Base-by-base conservation (phyloP, 2,797 vertebrate species). In the Galagoides demidoff region DNA sequence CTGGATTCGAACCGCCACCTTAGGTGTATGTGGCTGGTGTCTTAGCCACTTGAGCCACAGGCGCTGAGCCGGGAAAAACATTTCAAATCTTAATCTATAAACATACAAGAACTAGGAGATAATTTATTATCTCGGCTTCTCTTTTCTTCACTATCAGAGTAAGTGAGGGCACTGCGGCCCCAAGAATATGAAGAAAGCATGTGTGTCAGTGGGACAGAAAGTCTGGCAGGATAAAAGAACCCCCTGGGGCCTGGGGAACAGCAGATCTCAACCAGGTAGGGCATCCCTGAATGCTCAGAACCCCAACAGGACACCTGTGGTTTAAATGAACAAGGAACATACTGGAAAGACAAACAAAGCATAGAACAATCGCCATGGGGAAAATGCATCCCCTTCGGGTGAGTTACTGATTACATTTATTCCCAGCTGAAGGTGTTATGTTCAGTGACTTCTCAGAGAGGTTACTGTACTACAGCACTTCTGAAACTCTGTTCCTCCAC, bases 71-170 rank as follows among this genome's bases (percentile, higher is more conserved):
- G 45, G 70, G 70, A 84, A 95, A 95, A 91, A 59, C 70, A 70
- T 73, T 78, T 96, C 59, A 93, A 94, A 78, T 37, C 73, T 96
- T 68, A 55, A 37, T 90, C n/a, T 77, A 59, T 23, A 90, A 63
- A 74, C 27, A 84, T 22, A 43, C 5, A 14, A 89, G 34, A 89
- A 68, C 29, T 22, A 59, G 31, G 82, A 77, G 61, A 52, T 7
- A 57, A 74, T 39, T 88, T 57, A 20, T 77, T 66, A 29, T 82
- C 61, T 71, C 19, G 61, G 55, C 31, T 87, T 84, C 29, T 82
- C 68, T 93, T 52, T 66, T 68, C n/a, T 86, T 90, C 45, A 78
- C 63, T 83, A 71, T 70, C 4, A 70, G 55, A 84, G 17, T 55
- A 85, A 78, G 31, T 83, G 57, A 96, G 57, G 43, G 23, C 7